A percentile compares a stretch with the other conserved stretches of the same genome.
These are phyloP conservation scores for Cromileptes altivelis DNA, from an alignment of 2,113 vertebrate species.

Conservation along the genomic window DNA sequence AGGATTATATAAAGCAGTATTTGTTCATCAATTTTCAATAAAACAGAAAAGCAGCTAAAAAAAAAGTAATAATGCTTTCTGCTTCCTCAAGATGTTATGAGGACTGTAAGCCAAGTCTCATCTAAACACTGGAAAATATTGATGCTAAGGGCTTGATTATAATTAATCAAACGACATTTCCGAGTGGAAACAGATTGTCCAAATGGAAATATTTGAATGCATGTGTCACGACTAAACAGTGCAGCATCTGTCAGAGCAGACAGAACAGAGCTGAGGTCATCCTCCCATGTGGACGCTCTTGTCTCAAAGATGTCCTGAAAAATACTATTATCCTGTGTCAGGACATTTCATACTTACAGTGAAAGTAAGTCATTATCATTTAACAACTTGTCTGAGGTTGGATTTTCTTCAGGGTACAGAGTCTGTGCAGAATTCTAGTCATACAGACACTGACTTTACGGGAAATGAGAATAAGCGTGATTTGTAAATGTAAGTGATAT, in stretches of 20 bases:
- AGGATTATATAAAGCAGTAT: background rate
- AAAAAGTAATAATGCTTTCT: constrained; percentile 1
- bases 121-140: constrained; percentile 60
- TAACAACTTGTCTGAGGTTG: background rate
- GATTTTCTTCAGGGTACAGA: background rate
- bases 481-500: background rate
- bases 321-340: constrained; percentile 19
- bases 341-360: constrained; percentile 2
- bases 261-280: constrained; percentile 63
- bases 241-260: constrained; percentile 67
- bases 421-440: background rate
- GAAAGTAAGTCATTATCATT: constrained; percentile 14
- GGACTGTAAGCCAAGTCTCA: constrained; percentile 37
- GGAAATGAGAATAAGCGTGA: background rate
- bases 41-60: background rate
- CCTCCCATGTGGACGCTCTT: constrained; percentile 37
- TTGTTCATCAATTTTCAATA: constrained; percentile 14
- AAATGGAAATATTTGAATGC: constrained; percentile 65
- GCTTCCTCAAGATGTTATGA: constrained; percentile 49
- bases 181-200: constrained; percentile 65
- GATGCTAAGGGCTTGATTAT: constrained; percentile 53
- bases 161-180: constrained; percentile 59
- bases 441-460: background rate
- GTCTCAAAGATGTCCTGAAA: constrained; percentile 28
- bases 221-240: constrained; percentile 54